Percentiles rank a stretch among this genome's conserved stretches.
phyloP scores from a whole-genome alignment of 2,113 vertebrate genomes.

The Callionymus lyra region DNA sequence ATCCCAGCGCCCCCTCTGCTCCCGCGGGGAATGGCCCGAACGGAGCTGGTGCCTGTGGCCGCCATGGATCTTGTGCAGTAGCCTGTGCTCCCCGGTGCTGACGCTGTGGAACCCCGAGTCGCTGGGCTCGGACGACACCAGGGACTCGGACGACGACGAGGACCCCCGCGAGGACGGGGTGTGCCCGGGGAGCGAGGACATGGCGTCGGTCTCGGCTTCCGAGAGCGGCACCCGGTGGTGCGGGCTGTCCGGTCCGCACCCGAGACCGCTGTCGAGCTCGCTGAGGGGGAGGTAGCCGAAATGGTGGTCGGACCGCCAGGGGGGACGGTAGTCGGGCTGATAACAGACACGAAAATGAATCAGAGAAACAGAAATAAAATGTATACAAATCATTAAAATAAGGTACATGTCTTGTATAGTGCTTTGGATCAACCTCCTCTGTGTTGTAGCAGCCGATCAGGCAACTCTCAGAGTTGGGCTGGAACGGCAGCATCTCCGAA shows the following conservation, averaged over 20 bases:
- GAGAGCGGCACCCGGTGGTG: constrained; percentile 41
- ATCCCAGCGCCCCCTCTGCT: constrained; percentile 61
- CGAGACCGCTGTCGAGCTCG: constrained; percentile 50
- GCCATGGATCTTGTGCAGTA: constrained; percentile 50
- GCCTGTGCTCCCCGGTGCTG: constrained; percentile 52
- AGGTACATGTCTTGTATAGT: constrained; percentile 44
- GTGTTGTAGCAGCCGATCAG: constrained; percentile 56
- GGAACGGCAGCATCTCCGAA: constrained; percentile 39
- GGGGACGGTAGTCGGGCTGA: constrained; percentile 32
- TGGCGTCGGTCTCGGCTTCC: constrained; percentile 47
- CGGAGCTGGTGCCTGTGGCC: constrained; percentile 33
- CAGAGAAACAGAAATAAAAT: no score
- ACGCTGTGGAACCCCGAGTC: constrained; percentile 56
- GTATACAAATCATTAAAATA: background rate
- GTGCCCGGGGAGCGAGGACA: constrained; percentile 38
- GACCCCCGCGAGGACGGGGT: constrained; percentile 48
- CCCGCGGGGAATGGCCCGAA: constrained; percentile 42
- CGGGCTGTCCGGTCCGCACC: constrained; percentile 43
- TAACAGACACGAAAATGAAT: constrained; percentile 2
- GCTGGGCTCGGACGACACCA: constrained; percentile 52
- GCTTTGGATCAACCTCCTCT: constrained; percentile 25
- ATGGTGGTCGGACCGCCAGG: constrained; percentile 26
- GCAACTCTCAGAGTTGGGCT: constrained; percentile 51
- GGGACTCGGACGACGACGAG: constrained; percentile 42
- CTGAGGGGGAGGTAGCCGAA: constrained; percentile 45